Evolutionary conservation across 2,113 vertebrate species (phyloP), one percentile per base, ranked within the genome.

Genomic region (Oncorhynchus mykiss): DNA sequence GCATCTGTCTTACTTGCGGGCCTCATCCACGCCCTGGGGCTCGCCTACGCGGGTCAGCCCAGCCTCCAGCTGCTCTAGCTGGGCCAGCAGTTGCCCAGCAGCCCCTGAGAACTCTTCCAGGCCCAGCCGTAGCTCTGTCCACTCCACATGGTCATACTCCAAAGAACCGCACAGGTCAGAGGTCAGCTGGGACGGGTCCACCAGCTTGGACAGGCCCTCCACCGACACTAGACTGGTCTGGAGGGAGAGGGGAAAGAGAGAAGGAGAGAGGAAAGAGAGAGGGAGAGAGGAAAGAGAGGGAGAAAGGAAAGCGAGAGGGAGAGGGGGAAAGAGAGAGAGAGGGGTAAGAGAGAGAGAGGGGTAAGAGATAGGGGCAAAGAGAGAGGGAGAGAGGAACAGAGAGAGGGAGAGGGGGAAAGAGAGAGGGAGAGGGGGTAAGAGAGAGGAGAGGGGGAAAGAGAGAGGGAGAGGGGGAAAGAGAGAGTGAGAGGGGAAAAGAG

Each of bases 181-280:
- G 0, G 98, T 99, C 87, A 99, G 91, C 90, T 99, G 98, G 51
- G 98, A 98, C 20, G 96, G 97, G 89, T 99, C 97, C 22, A 99
- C 96, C 1, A 99, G 93, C 74, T 97, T 97, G 0, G 97, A 95
- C 81, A 99, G 94, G 27, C 98, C 97, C 87, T 99, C 98, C 87
- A 99, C 97, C 0, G 97, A 99, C 75, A 99, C 97, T 95, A 99
- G 96, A 86, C 95, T 98, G 29, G 98, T 99, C 98, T 99, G 86
- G 69, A 68, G 72, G 74, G 73, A 67, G 39, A 86, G 16, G 4
- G 20, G 39, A 18, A 68, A 25, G 49, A 54, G 3, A 54, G 12
- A 54, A 14, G 16, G 14, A 18, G 14, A 54, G 14, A 5, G 3
- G 13, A 5, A 16, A 54, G 49, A 18, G 13, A 54, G 49, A 51